Conservation (phyloP, 2,797 vertebrate species). For the Zalophus californianus region DNA sequence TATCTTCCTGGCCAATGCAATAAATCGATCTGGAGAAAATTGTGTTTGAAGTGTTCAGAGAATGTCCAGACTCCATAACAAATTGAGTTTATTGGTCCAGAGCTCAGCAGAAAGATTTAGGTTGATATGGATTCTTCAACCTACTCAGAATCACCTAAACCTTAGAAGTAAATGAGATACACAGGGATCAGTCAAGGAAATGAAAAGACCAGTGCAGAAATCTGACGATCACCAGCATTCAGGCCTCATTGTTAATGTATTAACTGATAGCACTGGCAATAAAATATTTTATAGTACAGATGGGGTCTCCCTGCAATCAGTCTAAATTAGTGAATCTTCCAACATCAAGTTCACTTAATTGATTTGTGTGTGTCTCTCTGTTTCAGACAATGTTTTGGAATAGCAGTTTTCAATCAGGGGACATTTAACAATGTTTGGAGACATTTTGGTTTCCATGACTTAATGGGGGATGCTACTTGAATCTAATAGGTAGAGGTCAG, state of each 20-base stretch:
- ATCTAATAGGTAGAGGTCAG: background rate
- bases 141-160: background rate
- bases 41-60: background rate
- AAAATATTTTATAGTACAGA: background rate
- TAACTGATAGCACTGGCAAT: background rate
- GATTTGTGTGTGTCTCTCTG: background rate
- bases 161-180: background rate
- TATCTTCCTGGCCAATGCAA: background rate
- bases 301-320: background rate
- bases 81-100: background rate
- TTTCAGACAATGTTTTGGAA: background rate
- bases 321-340: background rate
- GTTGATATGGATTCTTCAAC: background rate
- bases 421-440: background rate
- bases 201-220: background rate
- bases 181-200: background rate
- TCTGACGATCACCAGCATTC: background rate
- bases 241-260: background rate
- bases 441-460: background rate
- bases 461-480: background rate
- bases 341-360: background rate
- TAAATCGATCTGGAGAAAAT: background rate
- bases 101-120: background rate
- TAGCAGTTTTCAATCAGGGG: background rate
- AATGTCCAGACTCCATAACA: background rate